phyloP scores from a whole-genome alignment of 2,888 invertebrate species.

The Itoplectis maculator region DNA sequence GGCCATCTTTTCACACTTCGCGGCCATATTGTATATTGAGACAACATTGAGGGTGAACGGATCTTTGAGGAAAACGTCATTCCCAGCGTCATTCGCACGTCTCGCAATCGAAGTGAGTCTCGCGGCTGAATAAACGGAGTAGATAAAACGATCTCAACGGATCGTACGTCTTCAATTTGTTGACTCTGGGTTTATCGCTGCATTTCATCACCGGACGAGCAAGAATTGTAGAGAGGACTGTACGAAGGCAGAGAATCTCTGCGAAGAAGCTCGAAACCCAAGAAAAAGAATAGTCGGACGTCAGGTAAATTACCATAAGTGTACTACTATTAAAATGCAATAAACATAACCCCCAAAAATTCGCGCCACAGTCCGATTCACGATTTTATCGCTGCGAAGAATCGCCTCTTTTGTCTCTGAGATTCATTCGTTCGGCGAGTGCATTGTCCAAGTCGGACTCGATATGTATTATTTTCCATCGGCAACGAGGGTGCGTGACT shows the following conservation, averaged over 20 bases:
- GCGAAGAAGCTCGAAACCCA: no score
- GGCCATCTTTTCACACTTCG: background rate
- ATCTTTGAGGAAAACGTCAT: background rate
- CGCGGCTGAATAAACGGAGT: conserved; percentile 21
- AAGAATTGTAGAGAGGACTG: background rate
- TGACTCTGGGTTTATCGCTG: background rate
- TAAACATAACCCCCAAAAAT: background rate
- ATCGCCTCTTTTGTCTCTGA: conserved; percentile 3
- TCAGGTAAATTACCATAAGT: no score
- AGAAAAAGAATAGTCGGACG: background rate
- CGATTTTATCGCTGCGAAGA: background rate
- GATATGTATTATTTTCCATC: conserved; percentile 40
- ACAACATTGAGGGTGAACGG: background rate
- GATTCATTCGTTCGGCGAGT: background rate
- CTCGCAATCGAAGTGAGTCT: background rate
- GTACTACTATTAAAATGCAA: no score
- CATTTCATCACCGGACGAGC: background rate
- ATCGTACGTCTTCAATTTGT: conserved; percentile 3
- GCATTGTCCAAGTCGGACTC: background rate
- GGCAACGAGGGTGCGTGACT: background rate
- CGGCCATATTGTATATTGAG: background rate
- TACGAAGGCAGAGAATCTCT: background rate
- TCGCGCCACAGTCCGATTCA: background rate
- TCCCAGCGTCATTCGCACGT: background rate
- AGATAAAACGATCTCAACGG: background rate